A percentile compares a stretch with the other conserved stretches of the same genome.
phyloP scores from a whole-genome alignment of 2,888 invertebrate genomes.

The Bruchidius siliquastri region DNA sequence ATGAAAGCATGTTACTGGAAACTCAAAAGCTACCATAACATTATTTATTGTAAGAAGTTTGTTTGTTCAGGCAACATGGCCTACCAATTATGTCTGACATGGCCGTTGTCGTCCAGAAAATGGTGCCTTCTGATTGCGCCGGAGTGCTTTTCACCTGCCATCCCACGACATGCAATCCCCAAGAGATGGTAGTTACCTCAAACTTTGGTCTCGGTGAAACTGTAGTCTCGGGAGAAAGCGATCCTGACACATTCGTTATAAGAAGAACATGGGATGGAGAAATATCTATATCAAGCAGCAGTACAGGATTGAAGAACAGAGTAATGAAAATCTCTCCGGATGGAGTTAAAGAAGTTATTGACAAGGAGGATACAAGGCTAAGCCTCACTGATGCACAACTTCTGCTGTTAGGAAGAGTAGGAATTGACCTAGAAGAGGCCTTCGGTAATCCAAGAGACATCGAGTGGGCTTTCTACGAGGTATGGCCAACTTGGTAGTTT shows the following conservation, averaged over 20 bases:
- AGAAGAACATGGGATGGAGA: slow-evolving; percentile 49
- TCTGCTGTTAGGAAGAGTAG: slow-evolving; percentile 54
- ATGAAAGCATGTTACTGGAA: no score
- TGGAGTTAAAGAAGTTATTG: slow-evolving; percentile 28
- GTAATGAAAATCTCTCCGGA: slow-evolving; percentile 49
- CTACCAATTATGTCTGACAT: slow-evolving; percentile 63
- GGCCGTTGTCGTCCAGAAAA: slow-evolving; percentile 76
- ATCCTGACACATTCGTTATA: slow-evolving; percentile 70
- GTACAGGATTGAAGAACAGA: slow-evolving; percentile 55
- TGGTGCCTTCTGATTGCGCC: slow-evolving; percentile 66
- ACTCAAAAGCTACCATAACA: no score
- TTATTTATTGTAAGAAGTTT: no score
- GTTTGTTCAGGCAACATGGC: slow-evolving; percentile 61
- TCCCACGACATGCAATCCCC: slow-evolving; percentile 67
- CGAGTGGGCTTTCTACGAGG: slow-evolving; percentile 71
- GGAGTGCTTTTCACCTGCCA: slow-evolving; percentile 81
- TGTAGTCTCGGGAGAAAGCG: slow-evolving; percentile 72
- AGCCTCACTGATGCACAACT: slow-evolving; percentile 57
- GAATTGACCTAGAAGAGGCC: slow-evolving; percentile 57
- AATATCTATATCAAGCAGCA: slow-evolving; percentile 42
- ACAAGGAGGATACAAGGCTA: slow-evolving; percentile 40
- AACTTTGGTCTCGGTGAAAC: slow-evolving; percentile 82
- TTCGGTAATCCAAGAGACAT: slow-evolving; percentile 72
- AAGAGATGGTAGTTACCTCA: slow-evolving; percentile 66
- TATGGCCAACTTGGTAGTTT: slow-evolving; percentile 24